phyloP scores from a whole-genome alignment of 2,797 vertebrate genomes.

The Anas bernieri region DNA sequence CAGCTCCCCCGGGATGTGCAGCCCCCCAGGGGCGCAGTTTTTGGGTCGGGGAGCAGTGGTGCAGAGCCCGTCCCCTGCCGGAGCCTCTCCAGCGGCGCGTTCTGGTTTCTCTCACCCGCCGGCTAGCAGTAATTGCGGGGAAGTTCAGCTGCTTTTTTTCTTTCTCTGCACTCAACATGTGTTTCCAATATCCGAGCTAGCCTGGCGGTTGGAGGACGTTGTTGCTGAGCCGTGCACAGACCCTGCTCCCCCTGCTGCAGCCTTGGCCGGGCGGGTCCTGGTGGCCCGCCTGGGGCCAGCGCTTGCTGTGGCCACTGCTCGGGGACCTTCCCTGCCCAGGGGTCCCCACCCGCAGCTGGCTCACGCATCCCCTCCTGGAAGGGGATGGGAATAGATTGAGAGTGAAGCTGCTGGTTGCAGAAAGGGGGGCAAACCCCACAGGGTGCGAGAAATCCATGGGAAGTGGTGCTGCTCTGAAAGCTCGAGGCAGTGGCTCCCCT shows the following conservation, averaged over 20 bases:
- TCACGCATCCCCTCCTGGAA: rapidly evolving
- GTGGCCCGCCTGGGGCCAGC: background rate
- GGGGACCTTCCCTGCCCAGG: background rate
- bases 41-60: background rate
- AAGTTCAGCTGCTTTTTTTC: constrained; percentile 50
- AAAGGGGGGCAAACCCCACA: background rate
- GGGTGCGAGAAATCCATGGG: background rate
- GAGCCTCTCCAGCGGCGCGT: background rate
- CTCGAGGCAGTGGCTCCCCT: rapidly evolving
- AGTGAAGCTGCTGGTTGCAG: background rate
- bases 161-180: constrained; percentile 59
- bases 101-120: constrained; percentile 67
- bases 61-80: background rate
- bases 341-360: background rate
- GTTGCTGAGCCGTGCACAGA: constrained; percentile 14
- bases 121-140: constrained; percentile 26
- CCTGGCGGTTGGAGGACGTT: background rate
- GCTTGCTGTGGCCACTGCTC: background rate
- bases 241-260: background rate
- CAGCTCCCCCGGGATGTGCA: background rate
- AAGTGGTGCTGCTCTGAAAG: background rate
- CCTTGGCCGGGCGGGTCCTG: background rate
- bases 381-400: background rate
- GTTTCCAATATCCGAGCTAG: constrained; percentile 67
- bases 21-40: background rate